Evolutionary conservation across 2,888 invertebrate genomes (phyloP).

Genomic region (Zhengitettix transpicula): DNA sequence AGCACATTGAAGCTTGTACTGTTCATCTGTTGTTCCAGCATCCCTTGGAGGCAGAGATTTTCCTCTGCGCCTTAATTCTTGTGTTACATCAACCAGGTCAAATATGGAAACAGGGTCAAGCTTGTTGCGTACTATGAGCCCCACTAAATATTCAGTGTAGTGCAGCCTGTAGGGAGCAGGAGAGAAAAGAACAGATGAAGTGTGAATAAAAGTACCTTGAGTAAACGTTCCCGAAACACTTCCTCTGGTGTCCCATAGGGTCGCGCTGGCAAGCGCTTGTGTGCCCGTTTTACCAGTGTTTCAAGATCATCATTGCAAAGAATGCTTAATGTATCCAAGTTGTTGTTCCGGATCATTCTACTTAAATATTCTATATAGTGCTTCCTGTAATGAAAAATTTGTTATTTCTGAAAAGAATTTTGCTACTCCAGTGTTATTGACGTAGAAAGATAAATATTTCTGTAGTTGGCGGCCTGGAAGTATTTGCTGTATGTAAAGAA

Average conservation of each 20-base stretch:
- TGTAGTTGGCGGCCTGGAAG: too few relatives aligned
- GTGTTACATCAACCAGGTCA: constrained; percentile 71
- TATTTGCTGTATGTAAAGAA: too few relatives aligned
- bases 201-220: constrained; percentile 34
- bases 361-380: constrained; percentile 86
- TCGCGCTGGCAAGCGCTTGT: constrained; percentile 54
- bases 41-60: constrained; percentile 67
- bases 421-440: too few relatives aligned
- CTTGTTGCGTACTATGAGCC: constrained; percentile 60
- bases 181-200: neutral
- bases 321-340: constrained; percentile 60
- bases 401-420: too few relatives aligned
- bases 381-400: constrained; percentile 36
- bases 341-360: constrained; percentile 49
- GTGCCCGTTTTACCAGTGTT: constrained; percentile 58
- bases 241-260: constrained; percentile 56
- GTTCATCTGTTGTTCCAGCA: constrained; percentile 66
- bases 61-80: constrained; percentile 72
- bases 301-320: constrained; percentile 68
- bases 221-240: constrained; percentile 42
- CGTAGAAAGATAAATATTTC: too few relatives aligned
- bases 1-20: constrained; percentile 68
- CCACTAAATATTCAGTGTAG: constrained; percentile 91
- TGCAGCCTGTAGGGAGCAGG: constrained; percentile 47
- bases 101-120: constrained; percentile 83